Base-by-base conservation (phyloP, 2,113 vertebrate species). In the Gasterosteus aculeatus region DNA sequence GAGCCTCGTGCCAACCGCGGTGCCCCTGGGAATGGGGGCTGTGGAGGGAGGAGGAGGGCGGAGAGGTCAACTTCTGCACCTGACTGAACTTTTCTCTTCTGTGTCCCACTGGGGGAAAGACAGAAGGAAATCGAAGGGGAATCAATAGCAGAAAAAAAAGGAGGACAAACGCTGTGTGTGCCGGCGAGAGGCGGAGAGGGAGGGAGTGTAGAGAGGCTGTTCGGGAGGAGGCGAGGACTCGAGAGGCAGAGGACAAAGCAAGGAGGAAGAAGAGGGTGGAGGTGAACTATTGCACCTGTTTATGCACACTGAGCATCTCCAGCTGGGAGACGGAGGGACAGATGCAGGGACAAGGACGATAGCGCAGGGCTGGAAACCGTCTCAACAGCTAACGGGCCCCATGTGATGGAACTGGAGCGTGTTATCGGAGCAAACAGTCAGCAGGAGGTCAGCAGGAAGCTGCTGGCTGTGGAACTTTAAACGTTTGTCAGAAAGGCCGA, bases 251-350 rank as follows among this genome's bases (percentile, higher is more conserved):
- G 70, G 69, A 54, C 44, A 33, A 5, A 56, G 56, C 15, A 31
- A 59, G 33, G 65, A 51, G 29, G 63, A 53, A 41, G 59, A 47
- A 29, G 31, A 56, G 56, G 10, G 7, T 3, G 64, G 66, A 51
- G 19, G 67, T 80, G 73, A 77, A 79, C 76, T 54, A 70, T 77
- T 80, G 60, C 69, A 83, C 69, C 77, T 53, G 72, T 77, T 83
- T 67, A 70, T 73, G 65, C 72, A 77, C 72, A 74, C 66, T 19
- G 35, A 31, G 26, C 72, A 16, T 74, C 60, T 75, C 77, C 69
- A 71, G 26, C 63, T 56, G 77, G 61, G 61, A 80, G 35, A 18
- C 49, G 70, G 35, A 18, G 16, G 49, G 35, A 78, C 73, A 64
- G 49, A 72, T 29, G 74, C 60, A 44, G 51, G 44, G 31, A 42